Evolutionary conservation across 2,797 vertebrate species (phyloP), one percentile per base, ranked within the genome.

Genomic region (Knipowitschia caucasica): DNA sequence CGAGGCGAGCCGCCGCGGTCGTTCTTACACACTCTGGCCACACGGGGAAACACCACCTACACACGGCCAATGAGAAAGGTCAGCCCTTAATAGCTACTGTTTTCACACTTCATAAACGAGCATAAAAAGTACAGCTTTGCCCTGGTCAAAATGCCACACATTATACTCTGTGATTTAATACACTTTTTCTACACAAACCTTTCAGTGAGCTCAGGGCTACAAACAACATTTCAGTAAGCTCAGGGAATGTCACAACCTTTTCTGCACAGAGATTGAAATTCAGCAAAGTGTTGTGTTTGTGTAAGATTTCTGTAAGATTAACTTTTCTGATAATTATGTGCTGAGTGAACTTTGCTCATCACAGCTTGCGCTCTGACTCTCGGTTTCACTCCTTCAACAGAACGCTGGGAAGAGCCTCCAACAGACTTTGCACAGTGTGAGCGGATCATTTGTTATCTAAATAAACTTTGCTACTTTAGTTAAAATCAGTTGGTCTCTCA

Each of bases 21-120:
- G 11, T 95, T 98, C 86, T 99, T 99, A 70, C 96, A 99, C 43
- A 99, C 94, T 68, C 97, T 91, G 50, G 95, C 97, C 77, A 99
- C 97, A 39, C 96, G 91, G 0, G 96, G 96, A 83, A 99, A 98
- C 81, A 99, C 90, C 42, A 99, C 95, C 97, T 99, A 86, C 45
- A 44, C 26, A 8, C 55, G 31, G 20, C 7, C 49, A 39, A 55
- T 5, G 24, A 1, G 34, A 55, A n/a, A 59, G 23, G 36, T 57
- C 50, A 56, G 8, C 17, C 11, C 43, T 50, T 17, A 53, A 15
- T 18, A 5, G 6, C 27, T 53, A 5, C 2, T 18, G 26, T 43
- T 52, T 35, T 34, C 2, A 47, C 15, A 47, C 26, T 30, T 46
- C 18, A 30, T 44, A 46, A 10, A 11, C 12, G 1, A n/a, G 5